Conservation (phyloP, 2,113 vertebrate species). For the Dicerorhinus sumatrensis region DNA sequence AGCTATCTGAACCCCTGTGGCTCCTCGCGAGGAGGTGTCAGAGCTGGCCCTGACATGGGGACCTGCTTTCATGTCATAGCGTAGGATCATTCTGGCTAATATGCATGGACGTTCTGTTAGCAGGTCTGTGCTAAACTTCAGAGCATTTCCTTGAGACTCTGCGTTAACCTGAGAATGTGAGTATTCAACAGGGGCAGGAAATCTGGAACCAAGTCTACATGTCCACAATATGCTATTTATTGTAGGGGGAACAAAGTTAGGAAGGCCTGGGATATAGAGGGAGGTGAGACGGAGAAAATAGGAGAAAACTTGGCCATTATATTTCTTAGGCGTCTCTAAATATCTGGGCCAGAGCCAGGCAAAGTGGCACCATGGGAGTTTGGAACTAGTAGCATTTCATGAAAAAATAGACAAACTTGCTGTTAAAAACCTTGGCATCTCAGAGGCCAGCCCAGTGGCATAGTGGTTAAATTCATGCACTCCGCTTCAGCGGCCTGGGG, state of each 20-base stretch:
- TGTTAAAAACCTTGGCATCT: neutral
- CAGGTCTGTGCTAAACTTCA: neutral
- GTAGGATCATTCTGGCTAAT: neutral
- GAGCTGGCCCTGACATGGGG: neutral
- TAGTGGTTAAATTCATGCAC: no score
- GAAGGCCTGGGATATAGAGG: neutral
- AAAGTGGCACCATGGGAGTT: neutral
- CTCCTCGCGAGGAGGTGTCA: neutral
- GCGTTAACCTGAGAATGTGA: neutral
- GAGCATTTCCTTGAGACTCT: neutral
- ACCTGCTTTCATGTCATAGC: neutral
- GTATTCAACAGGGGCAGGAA: neutral
- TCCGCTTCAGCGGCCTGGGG: no score
- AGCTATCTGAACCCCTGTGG: constrained; percentile 32
- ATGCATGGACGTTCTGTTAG: neutral
- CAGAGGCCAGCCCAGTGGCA: no score
- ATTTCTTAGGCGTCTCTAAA: neutral
- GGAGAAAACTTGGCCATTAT: neutral
- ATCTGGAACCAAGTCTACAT: neutral
- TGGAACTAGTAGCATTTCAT: neutral
- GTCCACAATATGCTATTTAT: neutral
- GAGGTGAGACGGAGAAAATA: neutral
- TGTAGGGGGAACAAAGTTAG: neutral
- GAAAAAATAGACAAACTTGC: neutral
- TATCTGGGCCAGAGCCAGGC: neutral